Conservation (phyloP, 2,113 vertebrate genomes). For the Craseonycteris thonglongyai region DNA sequence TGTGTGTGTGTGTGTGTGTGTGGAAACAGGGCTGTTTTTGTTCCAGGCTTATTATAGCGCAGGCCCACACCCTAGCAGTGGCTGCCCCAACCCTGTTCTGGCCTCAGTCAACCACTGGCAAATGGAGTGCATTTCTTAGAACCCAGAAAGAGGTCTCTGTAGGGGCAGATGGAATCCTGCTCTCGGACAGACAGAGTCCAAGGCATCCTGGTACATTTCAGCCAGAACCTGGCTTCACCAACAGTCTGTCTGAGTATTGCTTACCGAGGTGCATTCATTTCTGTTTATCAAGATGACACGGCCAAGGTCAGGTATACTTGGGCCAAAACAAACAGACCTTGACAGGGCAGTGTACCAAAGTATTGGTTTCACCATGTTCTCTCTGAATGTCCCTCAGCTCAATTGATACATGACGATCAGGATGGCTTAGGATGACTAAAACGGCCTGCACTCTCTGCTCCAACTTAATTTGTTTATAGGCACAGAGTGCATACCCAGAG, state of each 20-base stretch:
- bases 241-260: background rate
- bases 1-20: too few relatives aligned
- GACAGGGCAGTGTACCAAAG: background rate
- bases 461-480: background rate
- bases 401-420: background rate
- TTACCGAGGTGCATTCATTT: background rate
- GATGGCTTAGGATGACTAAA: background rate
- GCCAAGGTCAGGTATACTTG: background rate
- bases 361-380: background rate
- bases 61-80: background rate
- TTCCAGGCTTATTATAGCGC: background rate
- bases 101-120: background rate
- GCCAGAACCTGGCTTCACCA: background rate
- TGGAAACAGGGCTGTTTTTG: background rate
- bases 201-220: background rate
- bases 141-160: background rate
- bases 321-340: slow-evolving; percentile 51
- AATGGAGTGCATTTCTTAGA: background rate
- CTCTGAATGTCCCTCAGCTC: background rate
- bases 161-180: background rate
- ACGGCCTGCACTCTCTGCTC: background rate
- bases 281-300: background rate
- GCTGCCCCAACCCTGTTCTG: background rate
- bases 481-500: background rate
- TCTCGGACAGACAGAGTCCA: slow-evolving; percentile 8